phyloP scores from a whole-genome alignment of 2,113 vertebrate genomes.

The Mirounga angustirostris region DNA sequence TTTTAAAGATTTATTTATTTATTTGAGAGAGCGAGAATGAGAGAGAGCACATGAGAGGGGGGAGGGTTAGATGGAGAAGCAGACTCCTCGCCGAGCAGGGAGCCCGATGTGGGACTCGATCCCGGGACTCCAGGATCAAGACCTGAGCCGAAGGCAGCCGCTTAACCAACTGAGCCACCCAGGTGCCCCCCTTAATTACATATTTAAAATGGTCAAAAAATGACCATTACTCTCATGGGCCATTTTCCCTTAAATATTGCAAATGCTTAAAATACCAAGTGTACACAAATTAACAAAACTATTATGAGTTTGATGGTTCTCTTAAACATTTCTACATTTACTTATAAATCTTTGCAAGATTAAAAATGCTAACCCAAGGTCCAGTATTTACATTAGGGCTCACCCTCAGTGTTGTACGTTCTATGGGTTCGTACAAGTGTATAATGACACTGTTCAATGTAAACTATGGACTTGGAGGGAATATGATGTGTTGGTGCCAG shows the following conservation, averaged over 20 bases:
- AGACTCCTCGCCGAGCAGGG: no score
- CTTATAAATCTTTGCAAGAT: neutral
- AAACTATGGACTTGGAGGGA: neutral
- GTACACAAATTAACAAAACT: conserved; percentile 64
- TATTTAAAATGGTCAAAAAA: conserved; percentile 66
- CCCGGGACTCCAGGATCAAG: no score
- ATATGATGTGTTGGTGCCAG: neutral
- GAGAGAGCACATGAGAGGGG: no score
- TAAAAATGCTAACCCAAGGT: conserved; percentile 18
- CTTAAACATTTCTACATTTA: conserved; percentile 34
- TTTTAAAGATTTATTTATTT: no score
- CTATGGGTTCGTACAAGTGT: neutral
- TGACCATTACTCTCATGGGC: conserved; percentile 44
- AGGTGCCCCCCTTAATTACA: conserved; percentile 27
- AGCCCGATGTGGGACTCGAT: no score
- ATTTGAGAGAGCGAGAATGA: no score
- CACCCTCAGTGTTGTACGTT: neutral
- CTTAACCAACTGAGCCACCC: no score
- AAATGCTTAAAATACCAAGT: conserved; percentile 50
- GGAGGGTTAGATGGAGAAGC: no score
- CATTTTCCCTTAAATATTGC: conserved; percentile 54
- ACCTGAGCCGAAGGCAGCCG: no score
- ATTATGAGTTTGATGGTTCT: neutral
- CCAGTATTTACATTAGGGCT: neutral
- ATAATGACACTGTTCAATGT: neutral